Base-by-base conservation (phyloP, 2,888 invertebrate genomes). In the Cosmia pyralina region DNA sequence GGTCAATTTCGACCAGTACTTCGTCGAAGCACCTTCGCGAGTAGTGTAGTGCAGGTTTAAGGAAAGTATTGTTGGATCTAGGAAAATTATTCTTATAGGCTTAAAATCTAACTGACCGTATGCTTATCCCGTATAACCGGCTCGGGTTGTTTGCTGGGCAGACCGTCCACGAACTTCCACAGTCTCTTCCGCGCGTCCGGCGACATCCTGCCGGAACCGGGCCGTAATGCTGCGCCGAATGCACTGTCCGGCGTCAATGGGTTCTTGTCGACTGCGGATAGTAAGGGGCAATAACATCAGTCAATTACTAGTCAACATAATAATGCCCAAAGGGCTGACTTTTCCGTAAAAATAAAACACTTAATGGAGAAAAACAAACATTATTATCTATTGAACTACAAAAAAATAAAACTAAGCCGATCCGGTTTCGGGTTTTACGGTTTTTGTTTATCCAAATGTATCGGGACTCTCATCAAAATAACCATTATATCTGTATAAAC, bases 191-290 rank as follows among this genome's bases (percentile, higher is more conserved):
- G 81, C 0, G 95, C 92, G 55, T 93, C 94, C 0, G 95, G 94
- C 0, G 96, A 95, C 81, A 96, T 86, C 0, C 92, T 82, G 0
- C 90, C 94, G 0, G 92, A 84, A 22, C 93, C 95, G 0, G 95
- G 95, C 0, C 94, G 84, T 0, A 96, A 82, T 5, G 92, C 93
- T 0, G 94, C 94, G 2, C 96, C 96, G 87, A 96, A 96, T 8
- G 90, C 94, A 66, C 96, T 96, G 87, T 95, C 96, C 10, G 96
- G 96, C 0, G 96, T 96, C 3, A 83, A 86, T 0, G 87, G 87
- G 52, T 90, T 88, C 62, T 85, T 91, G 8, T 92, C 92, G 77
- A 95, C 95, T 95, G 88, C 8, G 15, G 4, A 15, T 52, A 44
- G 13, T 66, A 38, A 11, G 13, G 2, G 17, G 19, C 28, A 52